phyloP scores from a whole-genome alignment of 2,113 vertebrate genomes.

The Pelobates fuscus region DNA sequence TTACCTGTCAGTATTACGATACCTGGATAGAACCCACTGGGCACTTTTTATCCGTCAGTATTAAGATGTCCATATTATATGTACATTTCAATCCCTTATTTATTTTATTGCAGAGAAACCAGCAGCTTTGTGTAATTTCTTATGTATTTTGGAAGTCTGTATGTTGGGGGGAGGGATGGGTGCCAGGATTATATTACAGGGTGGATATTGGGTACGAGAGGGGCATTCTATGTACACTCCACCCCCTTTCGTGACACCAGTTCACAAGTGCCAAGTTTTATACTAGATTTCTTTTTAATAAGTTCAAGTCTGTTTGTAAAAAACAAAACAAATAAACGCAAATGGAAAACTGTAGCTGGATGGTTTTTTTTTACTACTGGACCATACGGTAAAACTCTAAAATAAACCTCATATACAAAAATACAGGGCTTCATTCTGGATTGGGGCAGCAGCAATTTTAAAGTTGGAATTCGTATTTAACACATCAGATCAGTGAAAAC shows the following conservation, averaged over 20 bases:
- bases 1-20: background rate
- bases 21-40: background rate
- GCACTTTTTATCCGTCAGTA: conserved; percentile 1
- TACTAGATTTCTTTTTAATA: conserved; percentile 46
- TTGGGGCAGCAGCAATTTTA: too few relatives aligned
- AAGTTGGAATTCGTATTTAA: too few relatives aligned
- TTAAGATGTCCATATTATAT: background rate
- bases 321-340: conserved; percentile 28
- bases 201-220: conserved; percentile 36
- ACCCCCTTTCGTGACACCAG: conserved; percentile 6
- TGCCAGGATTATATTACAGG: conserved; percentile 48
- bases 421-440: too few relatives aligned
- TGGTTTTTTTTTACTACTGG: background rate
- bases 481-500: too few relatives aligned
- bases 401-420: too few relatives aligned
- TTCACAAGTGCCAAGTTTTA: conserved; percentile 52
- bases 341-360: background rate
- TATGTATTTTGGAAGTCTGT: conserved; percentile 36
- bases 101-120: conserved; percentile 43
- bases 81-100: conserved; percentile 34
- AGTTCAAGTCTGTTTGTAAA: conserved; percentile 47
- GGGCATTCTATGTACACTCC: conserved; percentile 10
- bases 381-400: too few relatives aligned
- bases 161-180: background rate
- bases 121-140: conserved; percentile 30